Evolutionary conservation across 23 tunicate species (phyloP).

Genomic region (Diplosoma virens): DNA sequence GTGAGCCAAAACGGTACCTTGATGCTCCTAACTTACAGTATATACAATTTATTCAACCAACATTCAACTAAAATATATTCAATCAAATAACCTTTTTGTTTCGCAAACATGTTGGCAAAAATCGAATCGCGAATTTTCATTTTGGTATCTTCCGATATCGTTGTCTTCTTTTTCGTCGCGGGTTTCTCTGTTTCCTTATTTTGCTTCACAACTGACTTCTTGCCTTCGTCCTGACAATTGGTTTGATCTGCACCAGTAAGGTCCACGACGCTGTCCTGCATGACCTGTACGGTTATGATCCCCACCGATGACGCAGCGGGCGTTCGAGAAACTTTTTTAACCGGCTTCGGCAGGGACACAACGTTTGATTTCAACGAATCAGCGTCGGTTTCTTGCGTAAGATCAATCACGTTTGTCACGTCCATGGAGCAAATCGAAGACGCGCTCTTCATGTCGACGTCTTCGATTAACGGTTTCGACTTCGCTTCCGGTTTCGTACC

Average conservation of each 20-base stretch:
- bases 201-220: neutral
- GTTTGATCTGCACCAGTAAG: neutral
- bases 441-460: constrained; percentile 66
- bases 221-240: neutral
- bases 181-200: constrained; percentile 16
- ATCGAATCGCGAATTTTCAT: constrained; percentile 75
- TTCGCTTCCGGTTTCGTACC: neutral
- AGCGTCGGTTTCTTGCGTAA: neutral
- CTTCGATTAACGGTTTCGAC: constrained; percentile 6
- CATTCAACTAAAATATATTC: too few relatives aligned
- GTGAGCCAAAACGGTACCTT: too few relatives aligned
- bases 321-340: neutral
- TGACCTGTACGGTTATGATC: constrained; percentile 70
- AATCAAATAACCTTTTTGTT: constrained; percentile 90
- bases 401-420: constrained; percentile 15
- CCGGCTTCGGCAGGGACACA: too few relatives aligned
- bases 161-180: constrained; percentile 50
- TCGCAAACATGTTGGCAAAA: constrained; percentile 83
- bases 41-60: too few relatives aligned
- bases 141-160: constrained; percentile 86
- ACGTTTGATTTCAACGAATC: too few relatives aligned
- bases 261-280: constrained; percentile 33
- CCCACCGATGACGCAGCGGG: constrained; percentile 5
- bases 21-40: too few relatives aligned
- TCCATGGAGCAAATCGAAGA: constrained; percentile 49